Evolutionary conservation across 2,888 invertebrate genomes (phyloP).

Genomic region (Theretra japonica): DNA sequence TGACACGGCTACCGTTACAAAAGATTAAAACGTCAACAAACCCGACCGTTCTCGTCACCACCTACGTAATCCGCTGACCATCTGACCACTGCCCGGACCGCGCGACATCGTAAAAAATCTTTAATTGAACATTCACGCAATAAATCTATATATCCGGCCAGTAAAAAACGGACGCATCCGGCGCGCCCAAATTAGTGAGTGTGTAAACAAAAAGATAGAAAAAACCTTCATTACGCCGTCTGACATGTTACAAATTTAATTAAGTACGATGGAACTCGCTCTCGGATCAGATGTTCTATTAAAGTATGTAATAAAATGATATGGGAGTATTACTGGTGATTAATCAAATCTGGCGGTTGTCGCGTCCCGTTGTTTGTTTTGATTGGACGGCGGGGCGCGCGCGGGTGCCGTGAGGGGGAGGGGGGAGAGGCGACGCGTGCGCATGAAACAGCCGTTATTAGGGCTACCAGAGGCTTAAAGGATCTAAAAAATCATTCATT

Average conservation of each 20-base stretch:
- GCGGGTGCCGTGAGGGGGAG: slow-evolving; percentile 39
- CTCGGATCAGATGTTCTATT: slow-evolving; percentile 38
- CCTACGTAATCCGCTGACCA: not conserved
- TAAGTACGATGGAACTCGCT: slow-evolving; percentile 34
- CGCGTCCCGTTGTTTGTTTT: slow-evolving; percentile 35
- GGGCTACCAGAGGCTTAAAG: not conserved
- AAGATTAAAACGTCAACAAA: slow-evolving; percentile 10
- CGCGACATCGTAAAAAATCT: slow-evolving; percentile 17
- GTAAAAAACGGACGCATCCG: slow-evolving; percentile 50
- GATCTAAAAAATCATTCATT: not conserved
- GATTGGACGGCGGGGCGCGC: slow-evolving; percentile 41
- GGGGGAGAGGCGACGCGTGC: slow-evolving; percentile 60
- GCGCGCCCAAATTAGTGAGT: slow-evolving; percentile 35
- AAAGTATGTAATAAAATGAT: slow-evolving; percentile 42
- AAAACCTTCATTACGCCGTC: slow-evolving; percentile 24
- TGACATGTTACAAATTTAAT: slow-evolving; percentile 26
- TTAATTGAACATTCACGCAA: slow-evolving; percentile 43
- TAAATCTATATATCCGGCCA: slow-evolving; percentile 59
- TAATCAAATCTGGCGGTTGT: slow-evolving; percentile 48
- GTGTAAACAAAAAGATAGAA: slow-evolving; percentile 22
- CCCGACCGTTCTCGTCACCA: not conserved
- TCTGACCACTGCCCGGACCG: not conserved
- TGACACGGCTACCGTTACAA: slow-evolving; percentile 6
- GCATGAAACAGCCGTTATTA: slow-evolving; percentile 46
- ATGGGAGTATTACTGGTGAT: slow-evolving; percentile 36